A percentile compares a stretch with the other conserved stretches of the same genome.
Conservation (phyloP, 1,140 invertebrate genomes). For the Euglossa dilemma region DNA sequence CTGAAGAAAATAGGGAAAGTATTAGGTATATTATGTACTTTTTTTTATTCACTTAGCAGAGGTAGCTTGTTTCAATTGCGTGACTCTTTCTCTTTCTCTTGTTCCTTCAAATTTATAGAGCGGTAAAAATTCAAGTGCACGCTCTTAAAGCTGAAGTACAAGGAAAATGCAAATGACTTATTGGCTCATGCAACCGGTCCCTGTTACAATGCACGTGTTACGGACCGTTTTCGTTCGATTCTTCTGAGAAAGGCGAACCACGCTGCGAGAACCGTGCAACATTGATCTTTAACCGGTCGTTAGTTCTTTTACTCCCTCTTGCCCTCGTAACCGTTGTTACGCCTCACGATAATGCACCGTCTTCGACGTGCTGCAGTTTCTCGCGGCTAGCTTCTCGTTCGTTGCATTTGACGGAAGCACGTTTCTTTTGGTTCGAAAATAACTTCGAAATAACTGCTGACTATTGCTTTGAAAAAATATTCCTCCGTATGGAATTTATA, state of each 20-base stretch:
- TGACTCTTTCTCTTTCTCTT: not conserved
- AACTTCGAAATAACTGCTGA: no score
- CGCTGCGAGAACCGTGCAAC: constrained; percentile 7
- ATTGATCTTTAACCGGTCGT: constrained; percentile 43
- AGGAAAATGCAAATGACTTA: constrained; percentile 28
- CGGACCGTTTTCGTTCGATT: constrained; percentile 14
- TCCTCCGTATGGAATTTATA: no score
- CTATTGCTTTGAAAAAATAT: no score
- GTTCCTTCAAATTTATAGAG: not conserved
- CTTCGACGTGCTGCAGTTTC: not conserved
- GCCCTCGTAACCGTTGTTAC: not conserved
- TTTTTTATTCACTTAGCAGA: not conserved
- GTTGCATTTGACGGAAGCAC: not conserved
- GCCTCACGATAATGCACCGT: not conserved
- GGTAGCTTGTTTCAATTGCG: not conserved
- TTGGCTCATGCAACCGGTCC: not conserved
- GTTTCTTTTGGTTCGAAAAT: no score
- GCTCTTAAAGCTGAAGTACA: not conserved
- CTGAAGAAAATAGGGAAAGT: not conserved
- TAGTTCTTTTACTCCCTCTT: not conserved
- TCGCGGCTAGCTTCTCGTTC: not conserved
- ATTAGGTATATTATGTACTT: not conserved
- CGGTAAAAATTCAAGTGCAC: constrained; percentile 15
- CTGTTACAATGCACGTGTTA: constrained; percentile 20
- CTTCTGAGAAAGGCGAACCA: constrained; percentile 16